Evolutionary conservation across 2,113 vertebrate species (phyloP), one percentile per base, ranked within the genome.

Genomic region (Xenopus borealis): DNA sequence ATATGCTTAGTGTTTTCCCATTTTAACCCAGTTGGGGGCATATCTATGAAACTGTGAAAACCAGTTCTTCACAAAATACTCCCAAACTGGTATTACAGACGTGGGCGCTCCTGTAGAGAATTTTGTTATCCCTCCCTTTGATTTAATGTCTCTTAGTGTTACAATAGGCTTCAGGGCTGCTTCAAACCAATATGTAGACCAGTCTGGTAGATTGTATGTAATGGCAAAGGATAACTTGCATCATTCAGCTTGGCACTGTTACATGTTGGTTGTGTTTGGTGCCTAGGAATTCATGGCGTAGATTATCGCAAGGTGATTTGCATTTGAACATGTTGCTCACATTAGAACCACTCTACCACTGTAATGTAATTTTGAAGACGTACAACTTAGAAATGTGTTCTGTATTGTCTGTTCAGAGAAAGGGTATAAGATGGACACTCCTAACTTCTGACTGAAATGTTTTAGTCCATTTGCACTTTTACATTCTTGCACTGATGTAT

Each of bases 401-500:
- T 11, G 47, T 13, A 50, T 16, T 50, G 47, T 50, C 47, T 50
- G 7, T 50, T 50, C 33, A 9, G 33, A 40, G 3, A 40, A 40
- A 40, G 33, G 33, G 23, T 27, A 27, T 27, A 27, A 27, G 23
- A 40, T 40, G 8, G 33, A 9, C 30, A 33, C 30, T 33, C 30
- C 30, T 33, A 7, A 33, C 33, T 40, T 40, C 33, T 40, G 33
- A 40, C 33, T 40, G 33, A 40, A 6, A 40, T 50, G 47, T 13
- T 50, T 16, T 50, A 50, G 47, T 50, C 47, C 14, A 13, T 63
- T 81, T 85, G 81, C 73, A 86, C 78, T 85, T 85, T 80, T 71
- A 71, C 69, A 80, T 81, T 80, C 63, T 78, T 86, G 80, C 84
- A 83, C 75, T 85, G 85, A 80, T 72, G 57, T 81, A 81, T 72